Base-by-base conservation (phyloP, 2,888 invertebrate genomes). In the Trypoxylon attenuatum region DNA sequence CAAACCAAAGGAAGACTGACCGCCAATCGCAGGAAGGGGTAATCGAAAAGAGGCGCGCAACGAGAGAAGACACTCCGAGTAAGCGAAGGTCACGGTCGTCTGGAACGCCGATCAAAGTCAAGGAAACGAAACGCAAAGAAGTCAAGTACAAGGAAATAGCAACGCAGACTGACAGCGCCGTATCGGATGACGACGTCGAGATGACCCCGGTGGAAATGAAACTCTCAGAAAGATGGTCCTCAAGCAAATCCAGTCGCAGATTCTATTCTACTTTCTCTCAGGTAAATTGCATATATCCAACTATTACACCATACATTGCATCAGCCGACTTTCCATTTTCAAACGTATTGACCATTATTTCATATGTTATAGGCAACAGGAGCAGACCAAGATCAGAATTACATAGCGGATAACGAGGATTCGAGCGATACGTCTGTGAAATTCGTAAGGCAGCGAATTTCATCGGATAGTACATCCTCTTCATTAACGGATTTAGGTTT, bases 151-250 rank as follows among this genome's bases (percentile, higher is more conserved):
- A 42, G 15, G 67, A 66, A 13, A 51, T 0, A 15, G 53, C 25
- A 1, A 69, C 50, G 18, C 67, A 67, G 38, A 67, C 62, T n/a
- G 55, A 62, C 13, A 66, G 25, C 18, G n/a, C 29, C 0, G 50
- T 53, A 38, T 63, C 56, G 13, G 51, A 60, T 6, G 46, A 60
- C 0, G 51, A 60, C 10, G 46, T 60, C 8, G 43, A 57, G 21
- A 57, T 57, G 53, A 8, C 41, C 1, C 18, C 67, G 1, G 2
- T 47, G 1, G 50, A 59, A 4, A 2, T 10, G 1, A 66, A 42
- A 5, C 2, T 1, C 0, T 0, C 22, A 5, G 39, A 53, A 3
- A 51, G 2, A 38, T 10, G 15, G 25, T 5, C 25, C n/a, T 46
- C 6, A 25, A 10, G 10, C 19, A 46, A 8, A 10, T 4, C 2